These are phyloP conservation scores for Euschistus heros DNA, from an alignment of 1,140 invertebrate genomes.

Conservation along the genomic window DNA sequence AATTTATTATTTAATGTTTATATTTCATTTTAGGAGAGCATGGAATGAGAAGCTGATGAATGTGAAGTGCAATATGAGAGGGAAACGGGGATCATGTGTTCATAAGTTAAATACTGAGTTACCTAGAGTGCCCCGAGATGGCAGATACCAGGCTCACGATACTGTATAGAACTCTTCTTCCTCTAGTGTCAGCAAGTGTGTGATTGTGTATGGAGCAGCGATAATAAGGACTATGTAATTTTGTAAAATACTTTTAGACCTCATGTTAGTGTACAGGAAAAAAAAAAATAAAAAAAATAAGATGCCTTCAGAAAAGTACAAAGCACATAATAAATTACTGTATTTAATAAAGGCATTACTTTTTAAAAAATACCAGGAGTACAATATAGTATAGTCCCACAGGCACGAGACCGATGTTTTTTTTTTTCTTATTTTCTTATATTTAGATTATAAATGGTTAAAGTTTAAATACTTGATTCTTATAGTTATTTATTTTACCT, in stretches of 20 bases:
- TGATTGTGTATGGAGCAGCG: neutral
- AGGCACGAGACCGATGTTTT: slow-evolving; percentile 11
- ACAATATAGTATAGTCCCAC: slow-evolving; percentile 10
- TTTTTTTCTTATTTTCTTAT: neutral
- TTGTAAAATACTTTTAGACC: neutral
- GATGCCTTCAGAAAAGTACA: slow-evolving; percentile 19
- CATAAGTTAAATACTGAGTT: slow-evolving; percentile 13
- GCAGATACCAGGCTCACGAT: slow-evolving; percentile 6
- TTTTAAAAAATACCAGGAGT: slow-evolving; percentile 2
- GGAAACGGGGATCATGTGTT: slow-evolving; percentile 8
- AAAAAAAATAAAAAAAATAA: slow-evolving; percentile 15
- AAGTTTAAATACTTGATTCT: slow-evolving; percentile 15
- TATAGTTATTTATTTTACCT: slow-evolving; percentile 24
- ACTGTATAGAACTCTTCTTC: slow-evolving; percentile 7
- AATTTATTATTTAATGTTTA: neutral
- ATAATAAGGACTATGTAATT: slow-evolving; percentile 12
- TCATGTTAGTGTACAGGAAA: slow-evolving; percentile 15
- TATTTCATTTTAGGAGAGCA: neutral
- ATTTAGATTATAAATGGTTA: slow-evolving; percentile 1
- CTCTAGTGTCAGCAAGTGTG: slow-evolving; percentile 8
- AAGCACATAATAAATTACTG: slow-evolving; percentile 16
- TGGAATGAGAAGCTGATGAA: neutral
- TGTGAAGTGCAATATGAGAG: slow-evolving; percentile 12
- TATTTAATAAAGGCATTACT: slow-evolving; percentile 19
- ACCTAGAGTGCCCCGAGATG: slow-evolving; percentile 5